Conservation (phyloP, 2,888 invertebrate genomes). For the Tenthredo livida region DNA sequence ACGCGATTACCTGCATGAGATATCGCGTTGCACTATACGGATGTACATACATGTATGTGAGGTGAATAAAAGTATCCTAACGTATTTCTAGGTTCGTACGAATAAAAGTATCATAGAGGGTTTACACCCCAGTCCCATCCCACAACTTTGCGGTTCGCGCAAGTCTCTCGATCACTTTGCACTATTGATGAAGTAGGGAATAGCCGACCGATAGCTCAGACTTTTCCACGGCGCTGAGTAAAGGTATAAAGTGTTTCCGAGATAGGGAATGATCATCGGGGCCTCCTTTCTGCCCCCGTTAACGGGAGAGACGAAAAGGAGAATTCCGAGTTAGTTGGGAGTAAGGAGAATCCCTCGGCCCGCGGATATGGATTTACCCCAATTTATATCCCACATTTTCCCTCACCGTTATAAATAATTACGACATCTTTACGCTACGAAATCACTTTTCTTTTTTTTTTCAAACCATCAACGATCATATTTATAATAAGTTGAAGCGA, state of each 20-base stretch:
- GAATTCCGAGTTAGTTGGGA: neutral
- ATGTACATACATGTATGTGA: neutral
- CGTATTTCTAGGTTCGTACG: neutral
- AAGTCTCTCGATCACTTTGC: conserved; percentile 42
- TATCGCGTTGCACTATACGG: neutral
- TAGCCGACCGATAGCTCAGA: neutral
- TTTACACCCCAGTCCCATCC: neutral
- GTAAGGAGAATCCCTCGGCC: neutral
- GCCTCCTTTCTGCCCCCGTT: neutral
- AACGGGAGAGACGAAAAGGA: conserved; percentile 2
- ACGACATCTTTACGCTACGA: conserved; percentile 32
- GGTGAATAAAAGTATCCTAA: neutral
- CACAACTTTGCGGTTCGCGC: conserved; percentile 6
- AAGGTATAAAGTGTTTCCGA: conserved; percentile 34
- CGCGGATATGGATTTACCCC: conserved; percentile 23
- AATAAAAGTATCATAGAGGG: neutral
- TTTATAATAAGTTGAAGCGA: neutral
- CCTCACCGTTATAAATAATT: conserved; percentile 29
- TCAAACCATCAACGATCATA: conserved; percentile 8
- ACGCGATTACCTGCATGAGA: neutral
- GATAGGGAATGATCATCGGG: conserved; percentile 39
- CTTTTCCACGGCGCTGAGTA: conserved; percentile 34
- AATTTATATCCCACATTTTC: conserved; percentile 30
- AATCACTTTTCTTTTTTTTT: neutral
- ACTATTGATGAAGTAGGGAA: conserved; percentile 39